phyloP scores from a whole-genome alignment of 1,140 invertebrate genomes.

The Hycleus cichorii region DNA sequence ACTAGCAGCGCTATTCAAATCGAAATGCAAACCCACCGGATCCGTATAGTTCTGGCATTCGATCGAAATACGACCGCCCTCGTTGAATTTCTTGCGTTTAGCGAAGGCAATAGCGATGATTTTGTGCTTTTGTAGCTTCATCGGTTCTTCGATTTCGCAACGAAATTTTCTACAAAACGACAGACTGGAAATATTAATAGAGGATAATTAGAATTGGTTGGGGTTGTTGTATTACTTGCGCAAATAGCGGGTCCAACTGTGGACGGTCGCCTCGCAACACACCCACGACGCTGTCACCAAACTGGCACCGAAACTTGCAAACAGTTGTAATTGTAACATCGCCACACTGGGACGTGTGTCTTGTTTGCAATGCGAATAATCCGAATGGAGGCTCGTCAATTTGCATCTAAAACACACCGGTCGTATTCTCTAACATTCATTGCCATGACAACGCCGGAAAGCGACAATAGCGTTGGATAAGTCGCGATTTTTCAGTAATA shows the following conservation, averaged over 20 bases:
- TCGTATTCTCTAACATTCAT: too few species aligned
- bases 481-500: too few species aligned
- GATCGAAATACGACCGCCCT: constrained; percentile 75
- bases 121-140: constrained; percentile 78
- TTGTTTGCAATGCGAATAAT: constrained; percentile 52
- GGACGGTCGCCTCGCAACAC: constrained; percentile 75
- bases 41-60: constrained; percentile 82
- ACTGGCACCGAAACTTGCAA: constrained; percentile 74
- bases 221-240: constrained; percentile 53
- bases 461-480: too few species aligned
- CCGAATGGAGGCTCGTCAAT: constrained; percentile 48
- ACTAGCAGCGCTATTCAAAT: constrained; percentile 68
- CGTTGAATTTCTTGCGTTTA: constrained; percentile 76
- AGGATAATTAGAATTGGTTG: background rate
- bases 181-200: background rate
- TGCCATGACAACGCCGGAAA: too few species aligned
- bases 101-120: constrained; percentile 85
- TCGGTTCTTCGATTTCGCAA: constrained; percentile 62
- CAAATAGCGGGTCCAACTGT: constrained; percentile 77
- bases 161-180: constrained; percentile 51
- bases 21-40: constrained; percentile 81
- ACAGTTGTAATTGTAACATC: constrained; percentile 71
- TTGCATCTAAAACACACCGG: constrained; percentile 46
- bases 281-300: constrained; percentile 89
- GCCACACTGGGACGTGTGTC: constrained; percentile 68